Evolutionary conservation across 2,797 vertebrate genomes (phyloP).

Genomic region (Coccyzus lansbergi): DNA sequence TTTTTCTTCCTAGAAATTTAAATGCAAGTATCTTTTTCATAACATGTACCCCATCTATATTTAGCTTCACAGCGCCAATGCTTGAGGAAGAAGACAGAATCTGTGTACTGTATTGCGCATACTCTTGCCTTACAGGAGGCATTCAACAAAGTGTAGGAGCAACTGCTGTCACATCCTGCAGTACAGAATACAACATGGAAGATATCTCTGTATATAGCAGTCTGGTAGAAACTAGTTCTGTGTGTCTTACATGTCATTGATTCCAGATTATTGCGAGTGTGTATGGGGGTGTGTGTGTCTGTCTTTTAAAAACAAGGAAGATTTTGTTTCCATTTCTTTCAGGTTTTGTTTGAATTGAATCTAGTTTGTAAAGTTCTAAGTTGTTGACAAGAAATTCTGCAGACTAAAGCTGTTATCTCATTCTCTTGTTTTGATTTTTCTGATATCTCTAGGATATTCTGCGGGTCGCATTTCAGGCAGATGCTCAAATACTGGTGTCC

Average conservation of each 20-base stretch:
- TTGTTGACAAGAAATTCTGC: not conserved
- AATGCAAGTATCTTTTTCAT: not conserved
- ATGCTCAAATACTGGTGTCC: conserved; percentile 4
- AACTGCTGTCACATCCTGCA: not conserved
- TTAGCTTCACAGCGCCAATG: not conserved
- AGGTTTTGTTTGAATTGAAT: not conserved
- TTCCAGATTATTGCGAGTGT: not conserved
- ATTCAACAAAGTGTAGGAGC: not conserved
- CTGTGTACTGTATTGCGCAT: not conserved
- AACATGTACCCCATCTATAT: not conserved
- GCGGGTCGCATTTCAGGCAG: conserved; percentile 4
- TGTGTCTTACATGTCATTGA: not conserved
- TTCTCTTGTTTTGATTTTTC: conserved; percentile 48
- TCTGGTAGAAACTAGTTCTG: not conserved
- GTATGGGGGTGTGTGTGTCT: not conserved
- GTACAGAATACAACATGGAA: not conserved
- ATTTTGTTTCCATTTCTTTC: not conserved
- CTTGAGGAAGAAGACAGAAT: not conserved
- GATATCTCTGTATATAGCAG: not conserved
- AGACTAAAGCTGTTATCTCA: not conserved
- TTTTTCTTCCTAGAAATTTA: not conserved
- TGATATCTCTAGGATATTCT: not conserved
- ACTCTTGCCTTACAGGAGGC: not conserved
- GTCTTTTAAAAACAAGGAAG: not conserved
- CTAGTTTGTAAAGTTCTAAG: not conserved